Base-by-base conservation (phyloP, 2,797 vertebrate genomes). In the Cossypha heuglini region DNA sequence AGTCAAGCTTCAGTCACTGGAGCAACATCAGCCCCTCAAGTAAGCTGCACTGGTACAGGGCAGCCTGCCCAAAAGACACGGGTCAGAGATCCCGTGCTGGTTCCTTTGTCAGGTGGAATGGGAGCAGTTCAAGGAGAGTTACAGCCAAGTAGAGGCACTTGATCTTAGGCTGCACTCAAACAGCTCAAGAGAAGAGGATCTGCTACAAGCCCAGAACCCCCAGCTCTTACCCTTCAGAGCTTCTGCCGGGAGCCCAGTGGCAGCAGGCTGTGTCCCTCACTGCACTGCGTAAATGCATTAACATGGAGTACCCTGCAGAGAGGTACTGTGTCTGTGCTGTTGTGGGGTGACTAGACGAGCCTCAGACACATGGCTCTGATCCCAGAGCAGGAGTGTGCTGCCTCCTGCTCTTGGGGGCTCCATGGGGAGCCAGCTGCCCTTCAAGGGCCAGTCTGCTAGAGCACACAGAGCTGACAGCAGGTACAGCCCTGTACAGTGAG, bases 241-340 rank as follows among this genome's bases (percentile, higher is more conserved):
- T 85, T 35, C 71, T 26, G 43, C 72, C 42, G 33, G 59, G 59
- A 94, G 52, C 38, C 48, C 82, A 68, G 33, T 57, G 66, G 38
- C 48, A 83, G 45, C 51, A 62, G 42, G 64, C 48, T 64, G 52
- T 16, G 42, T 80, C 90, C 63, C 35, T 4, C 26, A 26, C 61
- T 45, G 57, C 62, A 61, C 69, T 7, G 1, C 5, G 0, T 45
- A 85, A 73, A 87, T 3, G 17, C 59, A 75, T 17, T 37, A 51
- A 71, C 29, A 17, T 0, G 42, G 62, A n/a, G 31, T 13, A 46
- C 38, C 58, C 67, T 13, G 90, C 63, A 72, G 35, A 52, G 49
- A 61, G 4, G 7, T 15, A 25, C 0, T 33, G 33, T 11, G 18
- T 29, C 82, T 2, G 0, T 31, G 40, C n/a, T 5, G 1, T 68